These are phyloP conservation scores for Xiphydria camelus DNA, from an alignment of 2,888 invertebrate species.

Conservation along the genomic window DNA sequence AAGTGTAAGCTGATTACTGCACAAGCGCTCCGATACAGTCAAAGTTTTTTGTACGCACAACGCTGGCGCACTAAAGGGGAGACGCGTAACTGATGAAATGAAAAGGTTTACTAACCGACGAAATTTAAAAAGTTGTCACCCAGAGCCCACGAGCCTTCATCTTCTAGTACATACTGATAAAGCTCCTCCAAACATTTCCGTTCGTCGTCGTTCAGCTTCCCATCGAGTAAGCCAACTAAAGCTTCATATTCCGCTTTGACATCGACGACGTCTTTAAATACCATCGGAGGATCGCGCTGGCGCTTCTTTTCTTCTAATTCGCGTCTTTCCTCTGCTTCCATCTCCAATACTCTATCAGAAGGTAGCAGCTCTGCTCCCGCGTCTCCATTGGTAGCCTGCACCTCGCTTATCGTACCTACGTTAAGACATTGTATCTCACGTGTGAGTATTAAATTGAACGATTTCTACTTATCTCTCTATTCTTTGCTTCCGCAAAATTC, in stretches of 20 bases:
- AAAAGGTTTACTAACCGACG: slow-evolving; percentile 63
- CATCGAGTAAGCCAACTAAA: slow-evolving; percentile 70
- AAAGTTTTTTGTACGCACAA: too few relatives aligned
- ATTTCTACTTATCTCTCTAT: background rate
- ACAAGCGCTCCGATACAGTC: too few relatives aligned
- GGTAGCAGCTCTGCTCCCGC: slow-evolving; percentile 55
- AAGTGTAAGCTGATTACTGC: too few relatives aligned
- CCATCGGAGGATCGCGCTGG: slow-evolving; percentile 77
- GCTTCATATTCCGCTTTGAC: slow-evolving; percentile 76
- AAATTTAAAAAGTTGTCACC: slow-evolving; percentile 85
- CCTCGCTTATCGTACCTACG: slow-evolving; percentile 36
- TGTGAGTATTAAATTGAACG: background rate
- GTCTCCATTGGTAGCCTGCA: slow-evolving; percentile 42
- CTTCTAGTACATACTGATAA: slow-evolving; percentile 83
- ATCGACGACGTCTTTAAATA: slow-evolving; percentile 72
- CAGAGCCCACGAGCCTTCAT: slow-evolving; percentile 91
- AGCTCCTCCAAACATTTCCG: slow-evolving; percentile 78
- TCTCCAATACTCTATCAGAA: slow-evolving; percentile 61
- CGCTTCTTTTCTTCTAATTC: slow-evolving; percentile 73
- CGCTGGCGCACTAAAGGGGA: too few relatives aligned
- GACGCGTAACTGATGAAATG: too few relatives aligned
- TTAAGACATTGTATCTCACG: background rate
- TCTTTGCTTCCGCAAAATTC: slow-evolving; percentile 3
- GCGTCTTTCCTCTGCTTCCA: slow-evolving; percentile 68
- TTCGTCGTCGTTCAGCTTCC: slow-evolving; percentile 75